These are phyloP conservation scores for Metaphire vulgaris DNA, from an alignment of 1,140 invertebrate species.

Conservation along the genomic window DNA sequence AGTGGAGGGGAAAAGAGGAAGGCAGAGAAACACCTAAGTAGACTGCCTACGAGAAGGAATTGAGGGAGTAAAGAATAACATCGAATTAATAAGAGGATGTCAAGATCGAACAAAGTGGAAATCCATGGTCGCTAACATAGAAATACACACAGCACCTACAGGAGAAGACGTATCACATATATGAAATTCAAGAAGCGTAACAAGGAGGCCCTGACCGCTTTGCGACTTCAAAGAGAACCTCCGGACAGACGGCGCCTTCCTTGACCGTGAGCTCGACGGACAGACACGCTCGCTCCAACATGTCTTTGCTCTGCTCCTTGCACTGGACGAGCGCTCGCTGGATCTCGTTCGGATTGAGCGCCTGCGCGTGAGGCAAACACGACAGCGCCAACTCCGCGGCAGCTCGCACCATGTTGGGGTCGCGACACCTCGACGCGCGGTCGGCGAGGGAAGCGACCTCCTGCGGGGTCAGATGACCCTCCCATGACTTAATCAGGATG, in stretches of 20 bases:
- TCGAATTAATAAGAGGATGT: too few relatives aligned
- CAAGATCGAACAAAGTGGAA: too few relatives aligned
- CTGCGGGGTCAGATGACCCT: slow-evolving; percentile 89
- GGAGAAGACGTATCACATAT: too few relatives aligned
- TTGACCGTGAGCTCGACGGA: slow-evolving; percentile 92
- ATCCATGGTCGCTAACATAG: too few relatives aligned
- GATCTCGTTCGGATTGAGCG: slow-evolving; percentile 93
- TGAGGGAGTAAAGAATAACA: too few relatives aligned
- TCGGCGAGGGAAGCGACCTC: slow-evolving; percentile 94
- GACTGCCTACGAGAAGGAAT: too few relatives aligned
- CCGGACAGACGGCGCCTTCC: slow-evolving; percentile 89
- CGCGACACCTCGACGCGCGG: slow-evolving; percentile 76
- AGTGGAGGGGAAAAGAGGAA: too few relatives aligned
- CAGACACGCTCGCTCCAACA: slow-evolving; percentile 90
- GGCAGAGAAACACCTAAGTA: too few relatives aligned
- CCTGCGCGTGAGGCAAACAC: slow-evolving; percentile 86
- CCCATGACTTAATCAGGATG: slow-evolving; percentile 96
- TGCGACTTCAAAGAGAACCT: slow-evolving; percentile 90
- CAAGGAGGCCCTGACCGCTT: too few relatives aligned
- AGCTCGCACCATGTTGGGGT: slow-evolving; percentile 59
- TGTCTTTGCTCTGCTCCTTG: slow-evolving; percentile 89
- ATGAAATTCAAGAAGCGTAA: too few relatives aligned
- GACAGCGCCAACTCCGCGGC: slow-evolving; percentile 90
- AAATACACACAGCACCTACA: too few relatives aligned
- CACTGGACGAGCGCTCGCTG: slow-evolving; percentile 84